Evolutionary conservation across 2,888 invertebrate genomes (phyloP).

Genomic region (Tholera decimalis): DNA sequence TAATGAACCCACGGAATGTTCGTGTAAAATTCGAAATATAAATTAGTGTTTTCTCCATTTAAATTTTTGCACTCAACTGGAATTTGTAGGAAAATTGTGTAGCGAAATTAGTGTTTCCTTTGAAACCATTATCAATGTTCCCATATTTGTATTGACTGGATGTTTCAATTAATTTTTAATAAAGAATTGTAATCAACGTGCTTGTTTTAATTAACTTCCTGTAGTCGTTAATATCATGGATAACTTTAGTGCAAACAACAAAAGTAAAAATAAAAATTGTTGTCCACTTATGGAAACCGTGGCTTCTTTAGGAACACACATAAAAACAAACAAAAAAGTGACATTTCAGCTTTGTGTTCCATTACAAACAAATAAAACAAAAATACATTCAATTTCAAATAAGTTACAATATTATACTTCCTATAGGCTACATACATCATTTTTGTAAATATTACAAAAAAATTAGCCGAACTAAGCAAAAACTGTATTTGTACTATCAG

Average conservation of each 20-base stretch:
- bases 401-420: no score
- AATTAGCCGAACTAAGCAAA: no score
- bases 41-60: neutral
- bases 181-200: conserved; percentile 79
- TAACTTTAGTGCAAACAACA: neutral
- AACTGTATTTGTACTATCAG: no score
- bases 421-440: no score
- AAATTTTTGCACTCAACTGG: conserved; percentile 47
- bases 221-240: neutral
- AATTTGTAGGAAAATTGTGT: conserved; percentile 41
- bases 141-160: conserved; percentile 77
- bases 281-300: no score
- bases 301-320: no score
- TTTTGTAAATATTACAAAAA: no score
- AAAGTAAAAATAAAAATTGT: no score
- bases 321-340: no score
- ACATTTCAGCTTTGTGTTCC: no score
- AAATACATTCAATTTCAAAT: no score
- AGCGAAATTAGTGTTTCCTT: conserved; percentile 43
- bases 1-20: neutral
- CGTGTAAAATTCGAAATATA: neutral
- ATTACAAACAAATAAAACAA: no score
- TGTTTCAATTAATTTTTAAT: conserved; percentile 85
- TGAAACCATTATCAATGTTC: conserved; percentile 70
- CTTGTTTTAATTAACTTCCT: conserved; percentile 29